Percentiles rank a stretch among this genome's conserved stretches.
phyloP scores from a whole-genome alignment of 2,797 vertebrate genomes.

The Eidolon dupreanum region DNA sequence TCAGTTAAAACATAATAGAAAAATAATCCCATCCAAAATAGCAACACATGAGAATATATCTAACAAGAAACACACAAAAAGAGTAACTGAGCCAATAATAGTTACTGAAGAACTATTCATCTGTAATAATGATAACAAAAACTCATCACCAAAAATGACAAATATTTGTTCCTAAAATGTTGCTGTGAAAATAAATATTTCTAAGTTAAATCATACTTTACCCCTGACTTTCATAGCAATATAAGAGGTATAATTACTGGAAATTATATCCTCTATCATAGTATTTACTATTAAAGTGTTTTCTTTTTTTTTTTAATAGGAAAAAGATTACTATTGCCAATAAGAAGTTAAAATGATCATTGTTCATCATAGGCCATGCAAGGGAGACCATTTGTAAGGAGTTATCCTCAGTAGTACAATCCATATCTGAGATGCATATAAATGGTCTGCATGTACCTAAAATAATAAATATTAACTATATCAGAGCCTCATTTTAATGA shows the following conservation, averaged over 20 bases:
- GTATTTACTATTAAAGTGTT: background rate
- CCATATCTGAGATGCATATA: background rate
- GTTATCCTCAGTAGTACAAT: background rate
- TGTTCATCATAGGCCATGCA: background rate
- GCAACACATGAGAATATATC: background rate
- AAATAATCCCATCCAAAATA: background rate
- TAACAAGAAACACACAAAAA: background rate
- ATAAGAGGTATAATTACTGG: background rate
- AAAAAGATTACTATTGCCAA: background rate
- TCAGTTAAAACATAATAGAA: background rate
- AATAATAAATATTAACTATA: background rate
- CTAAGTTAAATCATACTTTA: background rate
- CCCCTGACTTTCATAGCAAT: background rate
- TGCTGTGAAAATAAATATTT: slow-evolving; percentile 25
- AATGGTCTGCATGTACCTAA: background rate
- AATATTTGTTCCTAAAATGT: background rate
- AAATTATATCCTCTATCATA: background rate
- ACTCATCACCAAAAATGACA: background rate
- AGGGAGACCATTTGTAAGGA: background rate
- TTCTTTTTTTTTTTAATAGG: background rate
- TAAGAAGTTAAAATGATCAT: background rate
- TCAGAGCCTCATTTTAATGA: background rate
- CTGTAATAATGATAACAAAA: background rate
- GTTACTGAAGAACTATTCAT: background rate
- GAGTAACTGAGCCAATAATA: background rate